A percentile compares a stretch with the other conserved stretches of the same genome.
Evolutionary conservation across 2,797 vertebrate species (phyloP).

Genomic region (Hylomyscus alleni): DNA sequence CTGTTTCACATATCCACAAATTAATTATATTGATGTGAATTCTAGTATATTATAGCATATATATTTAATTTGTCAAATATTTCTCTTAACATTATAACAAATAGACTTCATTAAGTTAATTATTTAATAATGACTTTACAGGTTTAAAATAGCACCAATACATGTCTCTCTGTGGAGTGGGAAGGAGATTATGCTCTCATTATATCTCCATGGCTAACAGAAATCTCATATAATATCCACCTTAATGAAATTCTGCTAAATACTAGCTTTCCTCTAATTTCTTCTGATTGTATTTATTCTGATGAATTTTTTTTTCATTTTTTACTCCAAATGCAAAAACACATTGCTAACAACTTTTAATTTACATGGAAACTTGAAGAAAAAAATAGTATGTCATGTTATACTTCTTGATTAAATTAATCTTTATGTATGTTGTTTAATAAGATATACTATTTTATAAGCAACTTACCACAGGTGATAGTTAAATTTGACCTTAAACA

Average conservation of each 20-base stretch:
- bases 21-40: neutral
- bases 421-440: slow-evolving; percentile 11
- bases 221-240: neutral
- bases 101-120: neutral
- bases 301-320: neutral
- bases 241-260: neutral
- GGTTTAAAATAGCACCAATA: neutral
- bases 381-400: neutral
- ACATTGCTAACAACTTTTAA: neutral
- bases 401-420: neutral
- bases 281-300: neutral
- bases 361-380: neutral
- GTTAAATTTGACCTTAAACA: neutral
- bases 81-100: slow-evolving; percentile 4
- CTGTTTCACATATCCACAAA: neutral
- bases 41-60: neutral
- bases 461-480: neutral
- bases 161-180: neutral
- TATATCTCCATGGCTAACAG: neutral
- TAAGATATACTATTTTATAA: neutral
- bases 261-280: neutral
- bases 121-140: neutral
- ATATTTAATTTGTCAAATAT: neutral
- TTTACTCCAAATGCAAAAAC: slow-evolving; percentile 21
- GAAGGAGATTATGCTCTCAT: neutral